Conservation (phyloP, 2,888 invertebrate species). For the Ophion costatus region DNA sequence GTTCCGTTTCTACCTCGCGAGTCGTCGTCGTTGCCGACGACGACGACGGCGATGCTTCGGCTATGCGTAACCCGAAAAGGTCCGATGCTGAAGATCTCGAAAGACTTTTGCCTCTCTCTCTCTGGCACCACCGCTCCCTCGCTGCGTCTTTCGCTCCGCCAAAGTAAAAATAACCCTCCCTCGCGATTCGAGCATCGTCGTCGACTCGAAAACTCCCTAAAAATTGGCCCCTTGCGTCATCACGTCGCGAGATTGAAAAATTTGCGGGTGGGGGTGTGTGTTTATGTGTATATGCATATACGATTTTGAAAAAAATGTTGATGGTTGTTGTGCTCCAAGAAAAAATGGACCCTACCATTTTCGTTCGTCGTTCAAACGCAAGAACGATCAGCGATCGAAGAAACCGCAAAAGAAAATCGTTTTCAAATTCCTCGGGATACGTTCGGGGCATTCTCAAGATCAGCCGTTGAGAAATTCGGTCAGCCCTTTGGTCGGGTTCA, state of each 20-base stretch:
- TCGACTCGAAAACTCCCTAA: constrained; percentile 41
- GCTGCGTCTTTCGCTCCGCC: constrained; percentile 61
- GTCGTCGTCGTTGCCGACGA: constrained; percentile 69
- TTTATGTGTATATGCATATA: neutral
- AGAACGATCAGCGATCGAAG: neutral
- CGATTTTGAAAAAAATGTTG: neutral
- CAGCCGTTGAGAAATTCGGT: no score
- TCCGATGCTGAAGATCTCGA: constrained; percentile 71
- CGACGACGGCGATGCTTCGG: constrained; percentile 71
- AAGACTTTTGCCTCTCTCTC: constrained; percentile 65
- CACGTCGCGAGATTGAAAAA: constrained; percentile 29
- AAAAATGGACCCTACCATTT: neutral
- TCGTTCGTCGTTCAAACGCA: neutral
- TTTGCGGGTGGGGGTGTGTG: neutral
- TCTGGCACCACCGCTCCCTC: constrained; percentile 53
- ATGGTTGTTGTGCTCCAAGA: neutral
- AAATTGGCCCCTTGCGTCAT: constrained; percentile 61
- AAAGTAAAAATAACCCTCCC: constrained; percentile 81
- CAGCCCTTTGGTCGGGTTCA: no score
- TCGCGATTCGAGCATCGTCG: constrained; percentile 65
- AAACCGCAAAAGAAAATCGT: no score
- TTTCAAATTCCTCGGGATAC: neutral
- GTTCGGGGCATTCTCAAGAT: neutral
- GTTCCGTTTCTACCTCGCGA: constrained; percentile 42
- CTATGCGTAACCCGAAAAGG: constrained; percentile 82